Base-by-base conservation (phyloP, 1,140 invertebrate genomes). In the Drosophila kikkawai region DNA sequence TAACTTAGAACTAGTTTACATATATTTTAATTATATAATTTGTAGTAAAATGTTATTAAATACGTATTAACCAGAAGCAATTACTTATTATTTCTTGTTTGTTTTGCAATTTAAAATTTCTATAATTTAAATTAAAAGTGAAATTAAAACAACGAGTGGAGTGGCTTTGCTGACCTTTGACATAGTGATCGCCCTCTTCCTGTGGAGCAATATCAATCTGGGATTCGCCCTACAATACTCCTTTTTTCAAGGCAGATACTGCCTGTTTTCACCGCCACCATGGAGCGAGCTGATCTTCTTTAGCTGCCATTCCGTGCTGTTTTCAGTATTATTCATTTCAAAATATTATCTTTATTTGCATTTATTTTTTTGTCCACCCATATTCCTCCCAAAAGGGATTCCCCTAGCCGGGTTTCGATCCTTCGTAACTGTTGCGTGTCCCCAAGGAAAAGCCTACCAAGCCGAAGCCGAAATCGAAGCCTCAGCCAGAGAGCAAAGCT, bases 251-350 rank as follows among this genome's bases (percentile, higher is more conserved):
- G 93, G 95, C 98, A 99, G 87, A 84, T 94, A 1, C 84, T 96
- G 51, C 96, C 97, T 7, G 92, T 98, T 53, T 80, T 96, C 2
- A 95, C 97, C 6, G 96, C 95, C 3, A 93, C 96, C 32, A 94
- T 99, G 99, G 98, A 99, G 98, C 7, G 99, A 99, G 94, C 96
- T 99, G 58, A 99, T 99, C 1, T 99, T 99, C 93, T 99, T 99
- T 93, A 97, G 97, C 81, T 96, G 97, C 88, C 92, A 93, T 26
- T 99, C 98, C 2, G 97, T 98, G 22, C 94, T 99, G 6, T 99
- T 98, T n/a, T n/a, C n/a, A n/a, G n/a, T 42, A n/a, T 41, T 41
- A 44, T 19, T 39, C 5, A 55, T 15, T 13, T 9, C 4, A 1
- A 32, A 32, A 12, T 48, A 6, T 13, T 47, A 2, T 6, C 5